A percentile compares a stretch with the other conserved stretches of the same genome.
phyloP scores from a whole-genome alignment of 1,140 invertebrate species.

The Goniozus legneri region DNA sequence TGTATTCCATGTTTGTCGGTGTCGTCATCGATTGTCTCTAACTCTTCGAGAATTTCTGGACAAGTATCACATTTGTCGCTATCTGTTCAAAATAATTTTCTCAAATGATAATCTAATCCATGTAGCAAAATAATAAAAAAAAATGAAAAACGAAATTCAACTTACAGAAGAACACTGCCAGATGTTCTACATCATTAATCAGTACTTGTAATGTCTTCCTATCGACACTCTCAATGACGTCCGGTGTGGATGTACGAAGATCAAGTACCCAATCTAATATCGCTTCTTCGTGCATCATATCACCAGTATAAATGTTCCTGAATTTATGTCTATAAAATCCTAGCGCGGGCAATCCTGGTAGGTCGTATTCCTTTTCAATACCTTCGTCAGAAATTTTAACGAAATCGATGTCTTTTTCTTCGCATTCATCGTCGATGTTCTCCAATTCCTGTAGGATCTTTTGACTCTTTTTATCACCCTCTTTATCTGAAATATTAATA shows the following conservation, averaged over 20 bases:
- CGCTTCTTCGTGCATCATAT: conserved; percentile 87
- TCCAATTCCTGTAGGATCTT: conserved; percentile 87
- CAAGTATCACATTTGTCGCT: conserved; percentile 82
- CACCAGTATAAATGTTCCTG: conserved; percentile 80
- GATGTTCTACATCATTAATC: conserved; percentile 85
- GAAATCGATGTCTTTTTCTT: conserved; percentile 88
- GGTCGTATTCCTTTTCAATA: conserved; percentile 85
- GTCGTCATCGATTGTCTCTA: conserved; percentile 93
- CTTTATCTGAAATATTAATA: conserved; percentile 75
- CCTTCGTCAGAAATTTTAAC: conserved; percentile 89
- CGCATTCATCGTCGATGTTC: conserved; percentile 92
- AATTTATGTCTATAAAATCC: conserved; percentile 90
- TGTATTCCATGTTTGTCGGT: conserved; percentile 89
- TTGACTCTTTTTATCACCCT: conserved; percentile 85
- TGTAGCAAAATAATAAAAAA: not conserved
- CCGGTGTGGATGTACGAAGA: conserved; percentile 77
- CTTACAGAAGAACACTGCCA: conserved; percentile 92
- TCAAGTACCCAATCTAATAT: conserved; percentile 88
- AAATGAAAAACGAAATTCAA: too few relatives aligned
- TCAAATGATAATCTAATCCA: conserved; percentile 11
- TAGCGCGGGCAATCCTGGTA: conserved; percentile 76
- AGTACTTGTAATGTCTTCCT: conserved; percentile 84
- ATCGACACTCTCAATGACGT: conserved; percentile 90
- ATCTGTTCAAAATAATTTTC: conserved; percentile 56
- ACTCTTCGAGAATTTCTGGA: conserved; percentile 76